phyloP scores from a whole-genome alignment of 2,888 invertebrate species.

The Drosophila nr. perissopoda region DNA sequence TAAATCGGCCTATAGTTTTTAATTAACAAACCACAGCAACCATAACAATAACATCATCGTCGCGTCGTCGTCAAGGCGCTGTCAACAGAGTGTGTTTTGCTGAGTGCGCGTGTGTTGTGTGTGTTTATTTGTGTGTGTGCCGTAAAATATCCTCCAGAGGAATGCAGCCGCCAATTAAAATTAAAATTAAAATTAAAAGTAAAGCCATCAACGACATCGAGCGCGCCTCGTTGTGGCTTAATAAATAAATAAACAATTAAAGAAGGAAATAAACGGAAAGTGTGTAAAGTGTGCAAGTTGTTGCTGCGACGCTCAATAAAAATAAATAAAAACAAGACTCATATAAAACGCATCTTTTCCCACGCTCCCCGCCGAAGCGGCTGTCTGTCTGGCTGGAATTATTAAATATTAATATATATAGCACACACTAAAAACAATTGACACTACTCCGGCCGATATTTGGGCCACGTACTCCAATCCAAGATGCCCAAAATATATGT shows the following conservation, averaged over 20 bases:
- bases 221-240: constrained; percentile 61
- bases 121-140: background rate
- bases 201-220: constrained; percentile 56
- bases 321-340: background rate
- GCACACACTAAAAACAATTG: constrained; percentile 1
- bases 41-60: background rate
- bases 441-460: constrained; percentile 12
- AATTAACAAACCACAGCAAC: constrained; percentile 11
- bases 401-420: background rate
- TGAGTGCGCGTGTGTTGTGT: background rate
- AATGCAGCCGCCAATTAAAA: constrained; percentile 63
- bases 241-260: constrained; percentile 47
- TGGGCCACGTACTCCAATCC: constrained; percentile 52
- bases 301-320: constrained; percentile 32
- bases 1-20: constrained; percentile 18
- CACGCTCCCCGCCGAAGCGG: constrained; percentile 22
- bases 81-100: constrained; percentile 2
- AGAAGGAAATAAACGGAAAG: constrained; percentile 27
- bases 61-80: constrained; percentile 13
- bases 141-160: constrained; percentile 32
- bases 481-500: constrained; percentile 85
- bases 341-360: constrained; percentile 3
- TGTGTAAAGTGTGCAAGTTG: constrained; percentile 58
- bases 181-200: constrained; percentile 53
- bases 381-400: constrained; percentile 9